Base-by-base conservation (phyloP, 2,888 invertebrate genomes). In the Adineta ricciae region DNA sequence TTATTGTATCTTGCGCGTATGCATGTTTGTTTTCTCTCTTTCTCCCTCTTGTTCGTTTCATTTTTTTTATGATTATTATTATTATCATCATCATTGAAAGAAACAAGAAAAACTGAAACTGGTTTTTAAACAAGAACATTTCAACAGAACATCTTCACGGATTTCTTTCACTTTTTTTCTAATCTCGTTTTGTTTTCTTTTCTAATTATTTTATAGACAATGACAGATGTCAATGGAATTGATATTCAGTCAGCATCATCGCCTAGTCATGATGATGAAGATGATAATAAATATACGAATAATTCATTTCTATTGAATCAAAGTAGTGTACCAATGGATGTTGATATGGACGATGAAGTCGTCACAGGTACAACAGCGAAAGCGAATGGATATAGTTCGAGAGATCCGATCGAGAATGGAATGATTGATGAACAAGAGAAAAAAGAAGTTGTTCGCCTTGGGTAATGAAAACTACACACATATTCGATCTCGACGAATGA, bases 161-260 rank as follows among this genome's bases (percentile, higher is more conserved):
- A 64, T 64, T 19, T 64, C 32, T 36, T 64, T 27, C 19, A 14
- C 4, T 54, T 8, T 19, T 64, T 64, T n/a, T n/a, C n/a, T n/a
- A n/a, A 16, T 32, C 32, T 5, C 4, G 19, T 32, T 64, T 64
- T 32, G 64, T 64, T 64, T 32, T 64, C 4, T 52, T 16, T 64
- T 64, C 3, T 64, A 32, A 64, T 64, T 64, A 64, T 64, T 64
- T 64, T 64, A 64, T 64, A 64, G 64, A 64, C 64, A 64, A 64
- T 64, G 64, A 64, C 64, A 64, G 64, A 64, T 64, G 32, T 32
- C 32, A 64, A 64, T 64, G 1, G 16, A 64, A 5, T 5, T 27
- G 64, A 64, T 5, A 32, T 19, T 64, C 64, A 64, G 32, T 64
- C 64, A 27, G 64, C 11, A 64, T 64, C 64, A 64, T 36, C 64